Evolutionary conservation across 2,888 invertebrate genomes (phyloP).

Genomic region (Dryomyza anilis): DNA sequence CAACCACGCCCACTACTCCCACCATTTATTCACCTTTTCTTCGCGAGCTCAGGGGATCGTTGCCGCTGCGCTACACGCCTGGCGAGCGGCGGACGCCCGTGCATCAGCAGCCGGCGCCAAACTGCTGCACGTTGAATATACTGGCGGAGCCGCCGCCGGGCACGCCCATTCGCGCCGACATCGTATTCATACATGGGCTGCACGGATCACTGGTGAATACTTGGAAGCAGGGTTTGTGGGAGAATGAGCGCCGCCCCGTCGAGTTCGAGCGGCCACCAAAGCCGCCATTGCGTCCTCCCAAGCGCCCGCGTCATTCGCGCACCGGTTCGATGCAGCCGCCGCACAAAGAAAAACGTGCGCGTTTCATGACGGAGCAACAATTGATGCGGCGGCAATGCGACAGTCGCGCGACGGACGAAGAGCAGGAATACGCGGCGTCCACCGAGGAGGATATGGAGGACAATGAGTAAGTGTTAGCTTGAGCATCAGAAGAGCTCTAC

Average conservation of each 20-base stretch:
- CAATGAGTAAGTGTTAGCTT: slow-evolving; percentile 9
- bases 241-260: slow-evolving; percentile 57
- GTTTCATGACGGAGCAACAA: too few relatives aligned
- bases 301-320: slow-evolving; percentile 55
- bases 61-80: slow-evolving; percentile 30
- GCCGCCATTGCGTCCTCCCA: slow-evolving; percentile 57
- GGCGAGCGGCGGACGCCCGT: slow-evolving; percentile 26
- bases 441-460: slow-evolving; percentile 29
- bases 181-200: slow-evolving; percentile 79
- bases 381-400: too few relatives aligned
- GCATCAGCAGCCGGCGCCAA: slow-evolving; percentile 42
- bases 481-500: too few relatives aligned
- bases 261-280: slow-evolving; percentile 58
- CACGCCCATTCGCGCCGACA: slow-evolving; percentile 65
- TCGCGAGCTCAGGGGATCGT: slow-evolving; percentile 36
- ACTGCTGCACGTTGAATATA: slow-evolving; percentile 55
- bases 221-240: slow-evolving; percentile 81
- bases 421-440: too few relatives aligned
- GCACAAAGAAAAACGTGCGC: slow-evolving; percentile 54
- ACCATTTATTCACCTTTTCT: slow-evolving; percentile 33
- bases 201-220: slow-evolving; percentile 76
- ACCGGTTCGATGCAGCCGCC: slow-evolving; percentile 49
- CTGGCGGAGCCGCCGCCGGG: slow-evolving; percentile 57
- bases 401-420: slow-evolving; percentile 33
- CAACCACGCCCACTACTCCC: slow-evolving; percentile 21